phyloP scores from a whole-genome alignment of 2,113 vertebrate genomes.

The Ageneiosus marmoratus region DNA sequence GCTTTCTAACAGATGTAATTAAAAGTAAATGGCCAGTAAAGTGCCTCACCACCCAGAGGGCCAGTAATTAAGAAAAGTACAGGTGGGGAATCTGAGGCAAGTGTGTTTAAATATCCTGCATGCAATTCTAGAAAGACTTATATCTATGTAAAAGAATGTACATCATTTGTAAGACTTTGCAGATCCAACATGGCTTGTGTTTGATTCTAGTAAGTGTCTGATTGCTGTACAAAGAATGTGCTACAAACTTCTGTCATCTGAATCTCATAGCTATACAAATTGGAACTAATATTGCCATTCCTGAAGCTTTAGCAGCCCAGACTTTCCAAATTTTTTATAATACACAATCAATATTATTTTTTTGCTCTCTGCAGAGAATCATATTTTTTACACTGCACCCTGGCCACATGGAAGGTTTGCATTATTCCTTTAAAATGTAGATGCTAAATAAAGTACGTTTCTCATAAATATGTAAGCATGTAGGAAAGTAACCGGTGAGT shows the following conservation, averaged over 20 bases:
- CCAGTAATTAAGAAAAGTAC: not conserved
- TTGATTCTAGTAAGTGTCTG: not conserved
- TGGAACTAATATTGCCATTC: too few relatives aligned
- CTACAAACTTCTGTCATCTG: not conserved
- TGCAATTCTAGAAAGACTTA: not conserved
- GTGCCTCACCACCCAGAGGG: not conserved
- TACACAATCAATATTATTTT: not conserved
- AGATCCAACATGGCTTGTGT: not conserved
- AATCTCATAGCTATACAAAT: not conserved
- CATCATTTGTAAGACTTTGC: too few relatives aligned
- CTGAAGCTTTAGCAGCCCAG: not conserved
- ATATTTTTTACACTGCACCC: not conserved
- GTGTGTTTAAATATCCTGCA: constrained; percentile 7
- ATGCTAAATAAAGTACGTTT: not conserved
- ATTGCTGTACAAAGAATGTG: too few relatives aligned
- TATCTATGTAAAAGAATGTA: not conserved
- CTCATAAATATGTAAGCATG: not conserved
- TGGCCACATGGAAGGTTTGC: not conserved
- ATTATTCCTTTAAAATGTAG: not conserved
- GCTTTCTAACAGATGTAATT: constrained; percentile 12
- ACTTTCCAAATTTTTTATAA: not conserved
- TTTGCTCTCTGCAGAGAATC: not conserved
- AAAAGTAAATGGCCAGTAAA: not conserved
- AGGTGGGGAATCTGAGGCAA: not conserved
- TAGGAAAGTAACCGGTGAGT: not conserved